These are phyloP conservation scores for Nerophis ophidion DNA, from an alignment of 2,113 vertebrate species.

Conservation along the genomic window DNA sequence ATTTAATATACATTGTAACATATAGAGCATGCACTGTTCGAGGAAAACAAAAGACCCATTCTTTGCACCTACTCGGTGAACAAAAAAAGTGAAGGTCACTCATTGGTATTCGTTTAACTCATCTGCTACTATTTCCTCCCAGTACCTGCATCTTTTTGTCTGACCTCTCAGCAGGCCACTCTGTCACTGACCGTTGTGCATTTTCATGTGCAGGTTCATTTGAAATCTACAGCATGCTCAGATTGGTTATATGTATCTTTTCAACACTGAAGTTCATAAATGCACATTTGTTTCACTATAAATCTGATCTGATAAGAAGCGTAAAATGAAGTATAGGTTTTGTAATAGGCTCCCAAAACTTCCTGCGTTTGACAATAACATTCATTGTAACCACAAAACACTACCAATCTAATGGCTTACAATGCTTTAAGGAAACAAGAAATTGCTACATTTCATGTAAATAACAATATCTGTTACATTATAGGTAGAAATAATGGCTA, in stretches of 20 bases:
- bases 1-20: too few species aligned
- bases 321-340: neutral
- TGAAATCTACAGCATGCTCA: neutral
- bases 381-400: neutral
- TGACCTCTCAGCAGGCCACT: constrained; percentile 24
- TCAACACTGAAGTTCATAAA: neutral
- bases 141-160: constrained; percentile 17
- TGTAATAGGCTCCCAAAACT: constrained; percentile 4
- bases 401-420: neutral
- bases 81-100: constrained; percentile 27
- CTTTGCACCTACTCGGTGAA: constrained; percentile 35
- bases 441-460: too few species aligned
- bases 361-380: neutral
- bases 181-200: constrained; percentile 20
- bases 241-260: neutral
- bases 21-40: too few species aligned
- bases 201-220: constrained; percentile 13
- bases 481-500: neutral
- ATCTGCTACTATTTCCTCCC: constrained; percentile 24
- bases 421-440: neutral
- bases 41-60: neutral
- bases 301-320: constrained; percentile 4
- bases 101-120: constrained; percentile 51
- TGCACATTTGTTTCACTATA: neutral
- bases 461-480: neutral